Conservation (phyloP, 2,113 vertebrate species). For the Rhinoptilus africanus region DNA sequence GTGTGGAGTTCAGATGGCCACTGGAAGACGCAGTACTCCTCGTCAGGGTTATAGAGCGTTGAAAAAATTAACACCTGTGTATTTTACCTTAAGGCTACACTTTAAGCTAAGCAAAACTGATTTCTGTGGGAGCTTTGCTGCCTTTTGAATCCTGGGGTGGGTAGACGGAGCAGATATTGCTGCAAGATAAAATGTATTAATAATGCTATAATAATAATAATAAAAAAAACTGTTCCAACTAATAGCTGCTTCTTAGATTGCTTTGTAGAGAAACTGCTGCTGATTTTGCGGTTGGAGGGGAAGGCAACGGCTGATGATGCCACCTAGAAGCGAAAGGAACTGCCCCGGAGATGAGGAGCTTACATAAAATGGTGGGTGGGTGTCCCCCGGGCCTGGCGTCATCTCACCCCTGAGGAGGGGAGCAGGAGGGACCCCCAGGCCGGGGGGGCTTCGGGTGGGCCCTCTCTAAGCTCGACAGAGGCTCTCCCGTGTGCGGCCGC, state of each 20-base stretch:
- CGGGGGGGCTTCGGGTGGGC: no score
- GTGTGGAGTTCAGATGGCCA: background rate
- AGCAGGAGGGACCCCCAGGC: fast-evolving
- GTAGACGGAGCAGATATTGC: background rate
- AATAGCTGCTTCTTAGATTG: background rate
- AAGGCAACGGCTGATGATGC: background rate
- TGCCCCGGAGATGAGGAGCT: background rate
- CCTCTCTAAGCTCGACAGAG: background rate
- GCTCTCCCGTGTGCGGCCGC: fast-evolving
- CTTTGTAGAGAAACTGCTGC: background rate
- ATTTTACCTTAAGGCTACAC: background rate
- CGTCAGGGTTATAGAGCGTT: background rate
- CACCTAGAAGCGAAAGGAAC: fast-evolving
- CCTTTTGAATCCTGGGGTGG: slow-evolving; percentile 20
- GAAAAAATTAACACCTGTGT: background rate
- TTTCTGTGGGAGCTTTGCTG: slow-evolving; percentile 55
- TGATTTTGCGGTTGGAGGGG: fast-evolving
- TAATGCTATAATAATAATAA: background rate
- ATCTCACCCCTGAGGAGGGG: no score
- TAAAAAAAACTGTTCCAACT: background rate
- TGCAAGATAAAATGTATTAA: slow-evolving; percentile 10
- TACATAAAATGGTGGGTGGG: no score
- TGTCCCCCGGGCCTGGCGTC: background rate
- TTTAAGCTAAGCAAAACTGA: background rate
- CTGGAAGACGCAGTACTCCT: background rate